Evolutionary conservation across 1,140 invertebrate species (phyloP), one percentile per base, ranked within the genome.

Genomic region (Caenorhabditis brenneri): DNA sequence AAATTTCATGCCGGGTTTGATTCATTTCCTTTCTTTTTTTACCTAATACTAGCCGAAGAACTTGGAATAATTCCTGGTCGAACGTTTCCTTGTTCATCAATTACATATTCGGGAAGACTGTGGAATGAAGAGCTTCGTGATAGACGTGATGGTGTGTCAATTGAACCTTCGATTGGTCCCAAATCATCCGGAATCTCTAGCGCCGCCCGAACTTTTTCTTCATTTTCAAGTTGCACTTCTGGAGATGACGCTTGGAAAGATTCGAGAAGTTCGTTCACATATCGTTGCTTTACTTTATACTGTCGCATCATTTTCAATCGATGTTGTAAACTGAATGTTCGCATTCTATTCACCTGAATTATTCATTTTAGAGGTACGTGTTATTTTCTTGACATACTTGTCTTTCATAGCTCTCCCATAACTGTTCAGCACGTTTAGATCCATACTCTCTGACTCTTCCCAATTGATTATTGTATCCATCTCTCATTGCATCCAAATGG

Each of bases 241-340:
- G 82, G 51, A 60, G 88, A 89, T 22, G 81, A 55, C 19, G 86
- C 83, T n/a, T 80, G 86, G 49, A 90, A 86, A 6, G 81, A 84
- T 60, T 91, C 89, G 24, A 90, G 79, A 24, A 90, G 53, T 69
- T 88, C 87, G 82, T 90, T 90, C 10, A 90, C 60, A 82, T 91
- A 88, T 9, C 87, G 86, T 69, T 90, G 89, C 51, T 90, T 90
- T 15, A 90, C 83, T 84, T 90, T 89, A 80, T 90, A 90, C 78
- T 90, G 89, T 31, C 90, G 60, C 87, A 90, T 85, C 81, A 90
- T 65, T 51, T 89, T 88, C 51, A 90, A 79, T 15, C 89, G 80
- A 39, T 90, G 89, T 84, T 90, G 88, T 36, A 91, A 78, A 46
- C 85, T 89, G 51, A 91, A 90, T n/a, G 87, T 89, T 80, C 89